Conservation (phyloP, 2,888 invertebrate species). For the Portevinia maculata region DNA sequence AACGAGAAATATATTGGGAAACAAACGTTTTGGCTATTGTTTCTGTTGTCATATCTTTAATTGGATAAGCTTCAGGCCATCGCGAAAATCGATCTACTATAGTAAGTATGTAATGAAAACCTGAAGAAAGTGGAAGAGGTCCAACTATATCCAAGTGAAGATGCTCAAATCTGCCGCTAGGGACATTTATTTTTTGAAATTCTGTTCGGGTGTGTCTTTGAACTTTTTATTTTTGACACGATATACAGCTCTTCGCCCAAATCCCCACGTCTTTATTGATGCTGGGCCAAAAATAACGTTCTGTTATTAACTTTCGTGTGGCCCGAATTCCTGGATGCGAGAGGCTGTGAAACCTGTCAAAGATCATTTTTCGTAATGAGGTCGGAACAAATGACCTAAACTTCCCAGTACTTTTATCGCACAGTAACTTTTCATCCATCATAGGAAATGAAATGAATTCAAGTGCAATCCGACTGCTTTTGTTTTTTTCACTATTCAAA, state of each 20-base stretch:
- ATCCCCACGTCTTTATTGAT: no score
- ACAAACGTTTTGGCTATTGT: background rate
- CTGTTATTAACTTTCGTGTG: no score
- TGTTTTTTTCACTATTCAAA: background rate
- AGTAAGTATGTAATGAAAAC: slow-evolving; percentile 35
- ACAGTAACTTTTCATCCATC: slow-evolving; percentile 4
- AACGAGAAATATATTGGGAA: background rate
- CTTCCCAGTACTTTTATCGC: slow-evolving; percentile 17
- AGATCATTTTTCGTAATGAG: slow-evolving; percentile 13
- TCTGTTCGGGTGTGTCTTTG: slow-evolving; percentile 24
- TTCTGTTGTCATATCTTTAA: no score
- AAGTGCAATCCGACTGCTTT: background rate
- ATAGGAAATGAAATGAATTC: slow-evolving; percentile 2
- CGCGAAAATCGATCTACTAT: slow-evolving; percentile 29
- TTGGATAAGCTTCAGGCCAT: background rate
- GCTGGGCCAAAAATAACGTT: no score
- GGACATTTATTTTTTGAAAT: slow-evolving; percentile 14
- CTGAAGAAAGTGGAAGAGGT: slow-evolving; percentile 76
- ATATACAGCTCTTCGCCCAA: no score
- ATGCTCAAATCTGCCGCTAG: no score
- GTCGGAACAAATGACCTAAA: slow-evolving; percentile 22
- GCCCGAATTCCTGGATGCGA: slow-evolving; percentile 20
- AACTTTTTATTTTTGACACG: slow-evolving; percentile 23
- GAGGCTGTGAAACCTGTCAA: slow-evolving; percentile 25
- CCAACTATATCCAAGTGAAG: slow-evolving; percentile 79